phyloP scores from a whole-genome alignment of 2,888 invertebrate genomes.

The Lomographa bimaculata region DNA sequence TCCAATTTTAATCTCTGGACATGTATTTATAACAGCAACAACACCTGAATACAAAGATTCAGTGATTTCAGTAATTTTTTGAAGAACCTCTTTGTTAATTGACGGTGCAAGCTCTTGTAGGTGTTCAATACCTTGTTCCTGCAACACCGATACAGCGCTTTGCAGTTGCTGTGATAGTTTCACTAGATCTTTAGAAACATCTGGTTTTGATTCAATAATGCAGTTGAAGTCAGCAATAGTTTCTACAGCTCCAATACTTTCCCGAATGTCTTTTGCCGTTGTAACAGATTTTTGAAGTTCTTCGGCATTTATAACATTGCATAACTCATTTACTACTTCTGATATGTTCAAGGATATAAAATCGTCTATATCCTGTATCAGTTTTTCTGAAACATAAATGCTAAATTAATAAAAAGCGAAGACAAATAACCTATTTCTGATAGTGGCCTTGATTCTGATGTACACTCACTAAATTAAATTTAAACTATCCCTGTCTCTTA shows the following conservation, averaged over 20 bases:
- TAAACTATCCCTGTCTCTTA: too few species aligned
- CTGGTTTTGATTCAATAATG: conserved; percentile 25
- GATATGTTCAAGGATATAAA: conserved; percentile 45
- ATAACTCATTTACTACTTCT: conserved; percentile 40
- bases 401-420: too few species aligned
- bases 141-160: conserved; percentile 34
- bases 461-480: too few species aligned
- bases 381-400: conserved; percentile 36
- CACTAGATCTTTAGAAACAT: conserved; percentile 31
- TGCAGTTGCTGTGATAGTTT: conserved; percentile 38
- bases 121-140: conserved; percentile 33
- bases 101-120: conserved; percentile 26
- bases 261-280: conserved; percentile 47
- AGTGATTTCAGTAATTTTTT: conserved; percentile 29
- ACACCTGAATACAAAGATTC: conserved; percentile 35
- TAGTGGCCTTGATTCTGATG: too few species aligned
- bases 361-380: conserved; percentile 49
- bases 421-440: too few species aligned
- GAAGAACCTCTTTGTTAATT: conserved; percentile 24
- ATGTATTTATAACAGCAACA: conserved; percentile 11
- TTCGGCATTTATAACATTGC: conserved; percentile 32
- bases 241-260: conserved; percentile 35
- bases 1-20: too few species aligned
- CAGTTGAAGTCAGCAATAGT: conserved; percentile 5
- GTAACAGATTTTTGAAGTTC: conserved; percentile 41